A percentile compares a stretch with the other conserved stretches of the same genome.
Conservation (phyloP, 2,797 vertebrate species). For the Hydrophis major region DNA sequence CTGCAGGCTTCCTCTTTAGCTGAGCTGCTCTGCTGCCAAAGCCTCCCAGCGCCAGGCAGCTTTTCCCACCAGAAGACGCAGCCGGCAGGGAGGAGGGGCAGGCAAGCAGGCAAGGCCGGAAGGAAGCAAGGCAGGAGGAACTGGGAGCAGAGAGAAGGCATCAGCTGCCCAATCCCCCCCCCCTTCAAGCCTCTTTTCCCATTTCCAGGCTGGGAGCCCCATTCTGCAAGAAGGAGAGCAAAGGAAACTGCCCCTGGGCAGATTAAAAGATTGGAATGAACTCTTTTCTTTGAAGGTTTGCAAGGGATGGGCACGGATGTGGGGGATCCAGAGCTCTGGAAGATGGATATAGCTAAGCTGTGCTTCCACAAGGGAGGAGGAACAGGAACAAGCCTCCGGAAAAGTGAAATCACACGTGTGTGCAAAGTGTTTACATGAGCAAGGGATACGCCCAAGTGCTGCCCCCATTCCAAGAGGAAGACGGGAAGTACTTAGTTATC, state of each 20-base stretch:
- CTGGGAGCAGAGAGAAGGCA: neutral
- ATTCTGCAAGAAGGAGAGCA: neutral
- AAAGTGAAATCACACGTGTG: neutral
- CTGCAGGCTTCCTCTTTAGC: conserved; percentile 51
- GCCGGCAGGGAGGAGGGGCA: neutral
- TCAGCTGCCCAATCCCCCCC: neutral
- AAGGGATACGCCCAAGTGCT: neutral
- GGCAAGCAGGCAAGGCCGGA: neutral
- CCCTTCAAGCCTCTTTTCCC: too few relatives aligned
- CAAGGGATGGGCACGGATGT: neutral
- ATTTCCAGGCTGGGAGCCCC: neutral
- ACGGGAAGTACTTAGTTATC: neutral
- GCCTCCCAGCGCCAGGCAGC: neutral
- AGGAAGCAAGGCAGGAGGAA: neutral
- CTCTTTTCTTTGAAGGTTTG: neutral
- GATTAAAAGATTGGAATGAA: neutral
- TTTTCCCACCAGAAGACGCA: neutral
- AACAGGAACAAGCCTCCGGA: neutral
- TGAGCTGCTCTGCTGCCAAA: conserved; percentile 50
- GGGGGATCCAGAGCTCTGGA: too few relatives aligned
- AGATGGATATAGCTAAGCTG: neutral
- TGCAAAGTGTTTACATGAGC: neutral
- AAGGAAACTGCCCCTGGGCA: neutral
- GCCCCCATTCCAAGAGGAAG: neutral
- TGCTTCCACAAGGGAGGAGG: too few relatives aligned